Conservation (phyloP, 2,888 invertebrate species). For the Holacanthella duospinosa region DNA sequence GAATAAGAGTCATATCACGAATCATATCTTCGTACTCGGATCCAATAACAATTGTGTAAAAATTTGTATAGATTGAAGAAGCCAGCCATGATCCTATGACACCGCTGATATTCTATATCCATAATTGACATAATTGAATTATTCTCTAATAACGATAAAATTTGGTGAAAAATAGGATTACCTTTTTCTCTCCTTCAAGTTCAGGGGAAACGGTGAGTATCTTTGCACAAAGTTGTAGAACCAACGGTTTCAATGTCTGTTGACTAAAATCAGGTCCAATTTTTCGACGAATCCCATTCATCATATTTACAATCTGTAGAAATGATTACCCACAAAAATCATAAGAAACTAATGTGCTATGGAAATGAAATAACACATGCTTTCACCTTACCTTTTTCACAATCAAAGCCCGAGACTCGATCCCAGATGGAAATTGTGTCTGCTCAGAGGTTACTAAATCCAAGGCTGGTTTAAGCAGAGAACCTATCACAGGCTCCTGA, state of each 20-base stretch:
- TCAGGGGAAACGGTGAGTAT: constrained; percentile 19
- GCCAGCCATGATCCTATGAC: constrained; percentile 80
- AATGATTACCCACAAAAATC: constrained; percentile 39
- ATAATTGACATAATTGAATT: background rate
- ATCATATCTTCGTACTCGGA: constrained; percentile 67
- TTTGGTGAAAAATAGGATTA: constrained; percentile 7
- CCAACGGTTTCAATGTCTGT: constrained; percentile 27
- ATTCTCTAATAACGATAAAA: background rate
- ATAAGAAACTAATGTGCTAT: background rate
- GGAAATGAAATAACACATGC: background rate
- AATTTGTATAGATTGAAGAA: constrained; percentile 64
- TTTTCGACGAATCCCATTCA: constrained; percentile 31
- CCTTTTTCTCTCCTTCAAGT: background rate
- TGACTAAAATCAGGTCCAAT: constrained; percentile 34
- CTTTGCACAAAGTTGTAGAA: constrained; percentile 26
- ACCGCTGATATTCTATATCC: constrained; percentile 53
- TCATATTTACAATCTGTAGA: constrained; percentile 38
- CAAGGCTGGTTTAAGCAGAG: constrained; percentile 71
- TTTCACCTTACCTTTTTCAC: constrained; percentile 70
- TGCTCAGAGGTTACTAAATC: constrained; percentile 68
- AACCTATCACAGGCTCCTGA: constrained; percentile 73
- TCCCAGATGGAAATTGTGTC: constrained; percentile 70
- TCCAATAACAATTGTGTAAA: constrained; percentile 61
- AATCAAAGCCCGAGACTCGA: constrained; percentile 59
- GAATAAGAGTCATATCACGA: constrained; percentile 43